A percentile compares a stretch with the other conserved stretches of the same genome.
phyloP scores from a whole-genome alignment of 2,888 invertebrate species.

The Drosophila kanekoi region DNA sequence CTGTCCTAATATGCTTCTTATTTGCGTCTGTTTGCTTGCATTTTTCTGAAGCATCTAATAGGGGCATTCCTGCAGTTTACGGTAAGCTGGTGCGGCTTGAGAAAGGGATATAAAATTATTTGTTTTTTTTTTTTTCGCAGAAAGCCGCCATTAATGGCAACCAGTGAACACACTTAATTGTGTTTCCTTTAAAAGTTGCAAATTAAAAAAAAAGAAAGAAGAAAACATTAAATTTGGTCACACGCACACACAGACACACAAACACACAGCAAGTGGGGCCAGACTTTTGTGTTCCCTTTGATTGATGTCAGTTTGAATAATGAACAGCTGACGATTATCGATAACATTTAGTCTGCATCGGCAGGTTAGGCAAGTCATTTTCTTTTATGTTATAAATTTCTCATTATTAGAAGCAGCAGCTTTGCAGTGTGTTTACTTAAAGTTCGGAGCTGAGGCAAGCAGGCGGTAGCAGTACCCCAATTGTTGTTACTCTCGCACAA shows the following conservation, averaged over 20 bases:
- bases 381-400: background rate
- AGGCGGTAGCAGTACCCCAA: background rate
- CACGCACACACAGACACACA: background rate
- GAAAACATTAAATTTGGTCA: background rate
- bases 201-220: background rate
- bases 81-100: background rate
- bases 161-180: background rate
- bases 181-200: background rate
- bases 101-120: too few species aligned
- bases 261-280: slow-evolving; percentile 13
- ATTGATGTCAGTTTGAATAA: slow-evolving; percentile 13
- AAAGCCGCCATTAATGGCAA: background rate
- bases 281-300: slow-evolving; percentile 12
- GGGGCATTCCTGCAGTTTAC: background rate
- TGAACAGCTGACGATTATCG: slow-evolving; percentile 55
- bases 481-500: background rate
- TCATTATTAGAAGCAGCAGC: background rate
- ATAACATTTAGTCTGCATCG: slow-evolving; percentile 33
- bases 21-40: slow-evolving; percentile 4
- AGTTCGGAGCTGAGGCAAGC: background rate
- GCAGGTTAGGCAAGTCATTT: slow-evolving; percentile 8
- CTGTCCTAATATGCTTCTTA: slow-evolving; percentile 20
- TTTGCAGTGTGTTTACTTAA: background rate
- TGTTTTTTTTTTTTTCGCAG: background rate
- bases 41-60: background rate